Conservation (phyloP, 1,140 invertebrate genomes). For the Drosophila sp. region DNA sequence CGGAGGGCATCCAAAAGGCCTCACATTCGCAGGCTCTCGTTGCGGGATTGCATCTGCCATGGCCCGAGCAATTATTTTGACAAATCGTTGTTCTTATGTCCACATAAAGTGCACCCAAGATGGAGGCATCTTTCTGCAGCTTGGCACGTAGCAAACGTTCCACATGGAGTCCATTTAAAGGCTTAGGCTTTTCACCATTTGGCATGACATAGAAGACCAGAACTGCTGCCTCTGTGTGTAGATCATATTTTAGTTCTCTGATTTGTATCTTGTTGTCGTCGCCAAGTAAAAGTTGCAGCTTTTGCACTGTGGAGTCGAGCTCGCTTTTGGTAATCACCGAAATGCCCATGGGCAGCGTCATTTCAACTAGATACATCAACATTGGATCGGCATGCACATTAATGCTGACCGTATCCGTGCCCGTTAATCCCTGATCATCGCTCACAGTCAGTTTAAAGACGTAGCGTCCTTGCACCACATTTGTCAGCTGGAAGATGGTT, state of each 20-base stretch:
- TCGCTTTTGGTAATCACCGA: constrained; percentile 85
- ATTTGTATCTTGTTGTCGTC: constrained; percentile 89
- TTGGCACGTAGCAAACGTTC: constrained; percentile 88
- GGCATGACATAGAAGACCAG: constrained; percentile 88
- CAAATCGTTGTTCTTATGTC: constrained; percentile 93
- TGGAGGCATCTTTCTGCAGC: constrained; percentile 88
- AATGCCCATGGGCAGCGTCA: constrained; percentile 90
- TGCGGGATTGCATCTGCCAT: constrained; percentile 94
- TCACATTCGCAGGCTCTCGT: constrained; percentile 95
- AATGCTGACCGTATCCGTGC: constrained; percentile 92
- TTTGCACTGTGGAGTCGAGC: constrained; percentile 85
- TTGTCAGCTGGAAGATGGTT: constrained; percentile 87
- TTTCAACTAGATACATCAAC: constrained; percentile 91
- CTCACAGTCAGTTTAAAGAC: constrained; percentile 94
- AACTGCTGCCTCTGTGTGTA: constrained; percentile 87
- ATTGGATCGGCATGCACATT: constrained; percentile 93
- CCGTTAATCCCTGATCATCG: constrained; percentile 94
- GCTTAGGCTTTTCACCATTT: constrained; percentile 77
- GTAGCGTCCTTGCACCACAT: constrained; percentile 94
- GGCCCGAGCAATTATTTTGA: constrained; percentile 96
- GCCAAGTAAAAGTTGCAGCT: constrained; percentile 87
- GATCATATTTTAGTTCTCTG: constrained; percentile 87
- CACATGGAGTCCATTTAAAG: constrained; percentile 86
- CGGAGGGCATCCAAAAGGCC: constrained; percentile 97
- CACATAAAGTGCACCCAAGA: constrained; percentile 90